Percentiles rank a stretch among this genome's conserved stretches.
These are phyloP conservation scores for Drosophila koepferae DNA, from an alignment of 2,888 invertebrate genomes.

Conservation along the genomic window DNA sequence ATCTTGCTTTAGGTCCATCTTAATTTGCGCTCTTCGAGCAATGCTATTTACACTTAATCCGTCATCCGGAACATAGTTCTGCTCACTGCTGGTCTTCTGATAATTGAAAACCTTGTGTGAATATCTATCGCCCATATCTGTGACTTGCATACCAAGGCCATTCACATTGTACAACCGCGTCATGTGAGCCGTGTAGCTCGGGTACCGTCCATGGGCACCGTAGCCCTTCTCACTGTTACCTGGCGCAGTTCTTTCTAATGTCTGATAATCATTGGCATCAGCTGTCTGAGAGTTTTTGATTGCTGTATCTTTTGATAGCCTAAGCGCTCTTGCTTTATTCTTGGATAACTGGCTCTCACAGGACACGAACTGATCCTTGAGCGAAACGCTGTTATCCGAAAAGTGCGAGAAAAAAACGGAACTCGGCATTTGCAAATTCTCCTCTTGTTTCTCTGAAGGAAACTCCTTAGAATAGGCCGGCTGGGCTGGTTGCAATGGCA, in stretches of 20 bases:
- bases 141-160: not conserved
- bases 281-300: too few relatives aligned
- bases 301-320: not conserved
- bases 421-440: not conserved
- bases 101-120: not conserved
- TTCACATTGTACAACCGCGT: not conserved
- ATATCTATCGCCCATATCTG: not conserved
- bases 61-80: not conserved
- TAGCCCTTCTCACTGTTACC: not conserved
- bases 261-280: not conserved
- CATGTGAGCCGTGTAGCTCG: not conserved
- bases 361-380: not conserved
- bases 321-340: not conserved
- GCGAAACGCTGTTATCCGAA: conserved; percentile 1
- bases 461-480: not conserved
- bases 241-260: not conserved
- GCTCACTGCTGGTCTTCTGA: not conserved
- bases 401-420: not conserved
- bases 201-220: too few relatives aligned
- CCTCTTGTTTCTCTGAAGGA: not conserved
- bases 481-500: not conserved
- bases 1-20: not conserved
- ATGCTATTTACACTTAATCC: not conserved
- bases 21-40: not conserved
- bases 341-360: not conserved